Base-by-base conservation (phyloP, 2,888 invertebrate genomes). In the Clepsis dumicolana region DNA sequence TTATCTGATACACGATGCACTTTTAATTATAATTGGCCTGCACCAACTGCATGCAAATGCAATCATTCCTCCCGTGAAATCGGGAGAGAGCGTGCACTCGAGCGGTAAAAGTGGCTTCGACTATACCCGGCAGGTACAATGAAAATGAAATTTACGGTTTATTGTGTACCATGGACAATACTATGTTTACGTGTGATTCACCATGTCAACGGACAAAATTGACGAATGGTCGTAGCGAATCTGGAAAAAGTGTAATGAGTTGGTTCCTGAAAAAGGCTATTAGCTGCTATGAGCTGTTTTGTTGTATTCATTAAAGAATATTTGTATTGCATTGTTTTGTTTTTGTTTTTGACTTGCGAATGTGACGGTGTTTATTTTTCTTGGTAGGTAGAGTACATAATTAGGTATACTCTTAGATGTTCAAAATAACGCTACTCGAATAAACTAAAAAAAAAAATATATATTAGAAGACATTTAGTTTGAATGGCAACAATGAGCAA, bases 21-120 rank as follows among this genome's bases (percentile, higher is more conserved):
- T 57, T 53, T 83, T 86, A 85, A 86, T 87, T 83, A 83, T 83
- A 87, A 86, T 84, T 80, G 79, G 80, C 79, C 82, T 85, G 80
- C 80, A 76, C 75, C 74, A 18, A 18, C 44, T 44, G 78, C 89
- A 93, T 92, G 91, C 91, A 92, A 92, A 91, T 92, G 72, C 76
- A 21, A 48, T 79, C 88, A 90, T 91, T 84, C 80, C 87, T 82
- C 77, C 75, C 82, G 90, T 84, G 93, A 92, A 90, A 92, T 84
- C 83, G 72, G 78, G 86, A 85, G 93, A 92, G 88, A 93, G 90
- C 81, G 78, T 73, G 80, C 89, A 83, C 75, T 87, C 75, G 81
- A 80, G 82, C 85, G 81, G 76, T 73, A 79, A 85, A 84, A 80
- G 71, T 77, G 70, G 72, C 73, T 70, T 74, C 71, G 70, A 16